Evolutionary conservation across 2,888 invertebrate genomes (phyloP).

Genomic region (Parelbella ahira): DNA sequence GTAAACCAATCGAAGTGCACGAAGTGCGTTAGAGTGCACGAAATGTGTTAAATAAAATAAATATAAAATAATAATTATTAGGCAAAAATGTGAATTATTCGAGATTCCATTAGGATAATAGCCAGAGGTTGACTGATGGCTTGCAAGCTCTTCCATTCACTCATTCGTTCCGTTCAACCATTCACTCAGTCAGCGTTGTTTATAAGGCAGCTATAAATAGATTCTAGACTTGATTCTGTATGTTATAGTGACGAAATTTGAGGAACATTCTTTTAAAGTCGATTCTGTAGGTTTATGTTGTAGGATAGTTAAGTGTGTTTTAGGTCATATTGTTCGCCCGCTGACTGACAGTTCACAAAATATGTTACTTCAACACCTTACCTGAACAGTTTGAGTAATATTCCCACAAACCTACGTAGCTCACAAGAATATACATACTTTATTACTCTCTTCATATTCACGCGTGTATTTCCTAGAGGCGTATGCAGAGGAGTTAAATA

Average conservation of each 20-base stretch:
- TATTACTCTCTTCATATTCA: too few species aligned
- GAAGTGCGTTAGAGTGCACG: too few species aligned
- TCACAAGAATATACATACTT: too few species aligned
- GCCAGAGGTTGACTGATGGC: slow-evolving; percentile 62
- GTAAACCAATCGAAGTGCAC: slow-evolving; percentile 20
- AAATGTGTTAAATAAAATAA: slow-evolving; percentile 5
- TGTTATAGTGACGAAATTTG: slow-evolving; percentile 26
- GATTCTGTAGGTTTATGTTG: neutral
- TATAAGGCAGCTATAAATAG: slow-evolving; percentile 34
- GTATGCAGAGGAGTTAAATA: too few species aligned
- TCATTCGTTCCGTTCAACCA: slow-evolving; percentile 50
- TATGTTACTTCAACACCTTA: too few species aligned
- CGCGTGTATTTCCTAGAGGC: too few species aligned
- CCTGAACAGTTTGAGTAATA: too few species aligned
- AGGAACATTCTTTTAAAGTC: slow-evolving; percentile 1
- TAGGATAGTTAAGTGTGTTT: too few species aligned
- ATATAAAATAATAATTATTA: slow-evolving; percentile 20
- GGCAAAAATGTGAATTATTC: slow-evolving; percentile 41
- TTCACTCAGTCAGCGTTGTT: slow-evolving; percentile 37
- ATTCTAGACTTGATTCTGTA: slow-evolving; percentile 29
- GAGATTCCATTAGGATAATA: slow-evolving; percentile 69
- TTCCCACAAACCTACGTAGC: too few species aligned
- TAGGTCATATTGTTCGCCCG: too few species aligned
- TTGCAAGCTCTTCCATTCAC: slow-evolving; percentile 46
- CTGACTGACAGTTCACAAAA: too few species aligned